phyloP scores from a whole-genome alignment of 2,888 invertebrate species.

The Aelia acuminata region DNA sequence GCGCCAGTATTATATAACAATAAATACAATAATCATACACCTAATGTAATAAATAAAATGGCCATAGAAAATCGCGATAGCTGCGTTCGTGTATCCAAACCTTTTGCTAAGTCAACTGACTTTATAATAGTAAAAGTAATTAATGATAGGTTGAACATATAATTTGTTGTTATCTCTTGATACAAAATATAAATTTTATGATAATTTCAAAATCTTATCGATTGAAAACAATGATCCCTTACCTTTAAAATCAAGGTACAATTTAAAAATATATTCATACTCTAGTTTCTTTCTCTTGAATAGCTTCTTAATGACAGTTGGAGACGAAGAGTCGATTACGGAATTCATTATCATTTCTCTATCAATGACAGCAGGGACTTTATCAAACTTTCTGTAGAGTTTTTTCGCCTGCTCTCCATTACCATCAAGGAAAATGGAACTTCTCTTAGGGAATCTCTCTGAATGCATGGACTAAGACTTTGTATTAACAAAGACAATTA shows the following conservation, averaged over 20 bases:
- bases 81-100: too few relatives aligned
- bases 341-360: constrained; percentile 24
- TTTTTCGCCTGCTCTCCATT: not conserved
- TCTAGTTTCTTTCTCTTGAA: constrained; percentile 21
- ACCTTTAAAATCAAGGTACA: constrained; percentile 35
- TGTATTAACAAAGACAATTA: not conserved
- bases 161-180: too few relatives aligned
- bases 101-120: too few relatives aligned
- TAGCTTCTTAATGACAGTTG: not conserved
- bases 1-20: too few relatives aligned
- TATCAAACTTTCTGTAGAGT: constrained; percentile 6
- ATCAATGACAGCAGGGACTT: constrained; percentile 17
- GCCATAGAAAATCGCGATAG: too few relatives aligned
- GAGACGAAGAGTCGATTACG: not conserved
- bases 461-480: not conserved
- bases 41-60: too few relatives aligned
- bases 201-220: not conserved
- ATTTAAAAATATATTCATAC: not conserved
- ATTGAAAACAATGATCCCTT: not conserved
- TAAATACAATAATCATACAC: too few relatives aligned
- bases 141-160: too few relatives aligned
- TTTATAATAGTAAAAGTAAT: too few relatives aligned
- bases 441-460: not conserved
- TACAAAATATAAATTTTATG: too few relatives aligned
- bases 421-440: not conserved